Evolutionary conservation across 2,797 vertebrate genomes (phyloP).

Genomic region (Phrynocephalus guinanensis): DNA sequence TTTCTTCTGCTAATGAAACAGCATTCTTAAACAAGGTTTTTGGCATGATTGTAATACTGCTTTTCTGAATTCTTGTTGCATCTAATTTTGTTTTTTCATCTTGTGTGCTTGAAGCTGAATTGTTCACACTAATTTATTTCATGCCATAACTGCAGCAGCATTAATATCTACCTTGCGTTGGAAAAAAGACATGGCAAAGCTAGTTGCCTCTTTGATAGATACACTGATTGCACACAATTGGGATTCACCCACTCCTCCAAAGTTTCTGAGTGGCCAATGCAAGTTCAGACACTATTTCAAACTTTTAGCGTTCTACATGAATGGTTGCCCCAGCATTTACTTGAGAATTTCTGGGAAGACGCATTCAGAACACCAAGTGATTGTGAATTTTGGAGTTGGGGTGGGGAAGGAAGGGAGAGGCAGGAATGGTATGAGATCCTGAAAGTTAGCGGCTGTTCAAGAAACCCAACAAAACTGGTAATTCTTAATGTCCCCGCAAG

Average conservation of each 20-base stretch:
- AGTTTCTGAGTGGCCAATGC: background rate
- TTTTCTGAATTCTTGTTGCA: background rate
- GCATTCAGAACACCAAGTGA: background rate
- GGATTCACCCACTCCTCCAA: background rate
- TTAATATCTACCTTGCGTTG: background rate
- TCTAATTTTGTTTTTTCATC: background rate
- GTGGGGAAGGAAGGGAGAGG: background rate
- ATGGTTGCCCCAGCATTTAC: background rate
- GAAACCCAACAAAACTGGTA: background rate
- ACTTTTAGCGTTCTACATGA: background rate
- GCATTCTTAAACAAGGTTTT: background rate
- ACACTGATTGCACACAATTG: background rate
- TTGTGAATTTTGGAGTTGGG: background rate
- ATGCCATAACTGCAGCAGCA: background rate
- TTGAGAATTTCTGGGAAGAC: background rate
- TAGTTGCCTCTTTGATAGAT: background rate
- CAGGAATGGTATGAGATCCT: background rate
- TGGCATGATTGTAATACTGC: background rate
- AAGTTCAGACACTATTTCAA: background rate
- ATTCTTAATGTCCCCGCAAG: background rate
- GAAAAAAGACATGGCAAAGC: background rate
- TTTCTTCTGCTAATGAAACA: slow-evolving; percentile 11
- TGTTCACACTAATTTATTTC: background rate
- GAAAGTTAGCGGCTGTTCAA: background rate
- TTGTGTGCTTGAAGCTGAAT: background rate